Evolutionary conservation across 1,140 invertebrate genomes (phyloP), one percentile per base, ranked within the genome.

Genomic region (Ceratosolen fusciceps): DNA sequence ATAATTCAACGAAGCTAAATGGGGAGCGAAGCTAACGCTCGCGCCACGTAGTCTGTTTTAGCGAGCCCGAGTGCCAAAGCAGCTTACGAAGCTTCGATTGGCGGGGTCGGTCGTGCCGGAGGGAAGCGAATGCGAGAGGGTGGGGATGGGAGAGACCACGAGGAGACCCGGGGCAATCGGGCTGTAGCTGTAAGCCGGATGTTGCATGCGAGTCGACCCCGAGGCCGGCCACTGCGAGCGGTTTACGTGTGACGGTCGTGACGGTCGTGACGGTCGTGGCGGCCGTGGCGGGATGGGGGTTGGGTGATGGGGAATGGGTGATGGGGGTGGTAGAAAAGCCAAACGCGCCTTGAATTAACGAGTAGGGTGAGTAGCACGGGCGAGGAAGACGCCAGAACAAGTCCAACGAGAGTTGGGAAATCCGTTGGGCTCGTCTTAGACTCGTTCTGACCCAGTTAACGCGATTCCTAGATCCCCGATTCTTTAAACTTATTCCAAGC

Each of bases 401-500:
- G 60, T 34, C 8, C 60, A 16, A 31, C n/a, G n/a, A n/a, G 31
- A 14, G 31, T 65, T 65, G 9, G 12, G 31, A 37, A 65, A 37
- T 31, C 8, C 34, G 14, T 7, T n/a, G n/a, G 29, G n/a, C 9
- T 37, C 12, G 24, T 12, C 31, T 16, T 37, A 4, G 26, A 24
- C 19, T 56, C 19, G 34, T 73, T 73, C 19, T 29, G 71, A 73
- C 71, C 52, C 37, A 73, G 31, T 73, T 73, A 52, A 14, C 2
- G 34, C 49, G 39, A 73, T 37, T 26, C 24, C n/a, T 56, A 73
- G 29, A 31, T 29, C 5, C 19, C 39, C 2, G 21, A 31, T 73
- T 73, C 34, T 73, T n/a, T 72, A n/a, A 21, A 21, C 0, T 68
- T 68, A 21, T 31, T 70, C 39, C n/a, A 24, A 56, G 54, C n/a